Evolutionary conservation across 1,140 invertebrate genomes (phyloP), one percentile per base, ranked within the genome.

Genomic region (Macrocentrus cingulum): DNA sequence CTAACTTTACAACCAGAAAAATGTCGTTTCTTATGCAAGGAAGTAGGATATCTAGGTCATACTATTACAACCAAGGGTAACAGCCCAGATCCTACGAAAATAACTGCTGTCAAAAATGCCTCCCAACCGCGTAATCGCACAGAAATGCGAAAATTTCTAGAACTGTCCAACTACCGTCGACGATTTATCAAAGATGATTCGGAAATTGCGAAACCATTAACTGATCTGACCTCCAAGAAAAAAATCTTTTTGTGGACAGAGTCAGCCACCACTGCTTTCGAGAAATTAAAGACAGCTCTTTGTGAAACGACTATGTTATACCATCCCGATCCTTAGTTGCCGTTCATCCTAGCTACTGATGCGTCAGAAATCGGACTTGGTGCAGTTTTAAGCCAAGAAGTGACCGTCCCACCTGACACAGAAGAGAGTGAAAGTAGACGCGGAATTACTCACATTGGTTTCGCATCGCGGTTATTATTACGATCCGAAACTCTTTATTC

Each of bases 401-500:
- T n/a, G n/a, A n/a, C n/a, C n/a, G n/a, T n/a, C n/a, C n/a, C n/a
- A n/a, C n/a, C n/a, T n/a, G n/a, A n/a, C 16, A 19, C 9, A 0
- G 2, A 2, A 7, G 22, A 13, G 19, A 2, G 42, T 1, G 9
- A 44, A 44, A 2, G 11, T 18, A 6, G 16, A 19, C n/a, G n/a
- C n/a, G n/a, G n/a, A n/a, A n/a, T n/a, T n/a, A n/a, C n/a, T n/a
- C n/a, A n/a, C n/a, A n/a, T n/a, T 19, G 60, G 66, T 3, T 71
- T 62, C 39, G 62, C 57, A 1, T 65, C 55, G 25, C 32, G 72
- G 6, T 63, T 62, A 3, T 42, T 76, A 7, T 69, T 57, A 19
- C 19, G 59, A 39, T 9, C 62, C 4, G 72, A 76, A 66, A 8
- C 25, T 5, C 61, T 61, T 25, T 71, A 70, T 45, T 44, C 51